Conservation (phyloP, 2,797 vertebrate genomes). For the Rhinatrema bivittatum region DNA sequence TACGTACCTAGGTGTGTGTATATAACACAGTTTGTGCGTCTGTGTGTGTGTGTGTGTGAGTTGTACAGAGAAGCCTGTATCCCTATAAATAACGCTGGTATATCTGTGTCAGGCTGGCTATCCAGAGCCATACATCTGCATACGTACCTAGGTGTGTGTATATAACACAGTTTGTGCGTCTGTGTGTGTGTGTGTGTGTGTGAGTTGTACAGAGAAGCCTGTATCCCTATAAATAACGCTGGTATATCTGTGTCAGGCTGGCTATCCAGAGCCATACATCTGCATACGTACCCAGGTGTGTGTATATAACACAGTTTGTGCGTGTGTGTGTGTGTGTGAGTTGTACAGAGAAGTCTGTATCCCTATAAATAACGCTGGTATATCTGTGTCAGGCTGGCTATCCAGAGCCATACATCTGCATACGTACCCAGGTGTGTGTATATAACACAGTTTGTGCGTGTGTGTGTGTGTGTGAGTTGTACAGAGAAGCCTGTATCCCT, state of each 20-base stretch:
- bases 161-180: no score
- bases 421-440: no score
- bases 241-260: neutral
- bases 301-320: no score
- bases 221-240: neutral
- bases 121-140: no score
- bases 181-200: neutral
- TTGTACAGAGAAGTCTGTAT: neutral
- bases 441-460: no score
- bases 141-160: no score
- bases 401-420: no score
- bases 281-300: no score
- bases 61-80: neutral
- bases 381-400: no score
- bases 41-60: neutral
- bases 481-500: neutral
- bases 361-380: neutral
- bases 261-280: no score
- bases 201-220: neutral
- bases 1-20: no score
- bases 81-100: neutral
- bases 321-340: neutral
- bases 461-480: neutral
- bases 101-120: neutral
- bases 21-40: no score